Base-by-base conservation (phyloP, 2,113 vertebrate genomes). In the Asarcornis scutulata region DNA sequence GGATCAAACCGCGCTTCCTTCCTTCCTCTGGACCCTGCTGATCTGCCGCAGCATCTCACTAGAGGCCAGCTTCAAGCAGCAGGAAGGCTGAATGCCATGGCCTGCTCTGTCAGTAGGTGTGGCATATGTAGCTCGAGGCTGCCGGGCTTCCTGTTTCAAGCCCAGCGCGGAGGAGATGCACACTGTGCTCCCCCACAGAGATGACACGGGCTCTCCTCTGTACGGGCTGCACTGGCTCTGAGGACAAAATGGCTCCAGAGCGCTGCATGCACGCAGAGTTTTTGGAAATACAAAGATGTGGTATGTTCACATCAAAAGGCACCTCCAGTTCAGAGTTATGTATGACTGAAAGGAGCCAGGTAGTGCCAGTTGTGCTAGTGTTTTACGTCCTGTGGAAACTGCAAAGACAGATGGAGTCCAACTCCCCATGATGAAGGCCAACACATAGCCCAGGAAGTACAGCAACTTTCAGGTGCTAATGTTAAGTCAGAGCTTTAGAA, bases 21-120 rank as follows among this genome's bases (percentile, higher is more conserved):
- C 20, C 84, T 1, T 1, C 20, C 84, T 26, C 34, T 56, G 60
- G 23, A 16, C n/a, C 2, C 5, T 6, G 5, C 23, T 0, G 1
- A 1, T 62, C 27, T 56, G 27, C 25, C 34, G 74, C 1, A 0
- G 50, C 15, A 16, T 46, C 66, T 66, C 1, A 3, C 22, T 23
- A 29, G 66, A 71, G 26, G 48, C 80, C 44, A 48, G 55, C 46
- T 91, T 36, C 32, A 34, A 69, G 68, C 53, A 73, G 36, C 46
- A 46, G 56, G 68, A 7, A 73, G 9, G 34, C 8, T 88, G 64
- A 81, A 52, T 53, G 40, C 16, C 1, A 1, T 14, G 59, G 59
- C 42, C 50, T 6, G 2, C 50, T 40, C n/a, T 27, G 23, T 42
- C 12, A 62, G 66, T 55, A 75, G 80, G 66, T 79, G 52, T 40